Conservation (phyloP, 2,888 invertebrate genomes). For the Ethmia dodecea region DNA sequence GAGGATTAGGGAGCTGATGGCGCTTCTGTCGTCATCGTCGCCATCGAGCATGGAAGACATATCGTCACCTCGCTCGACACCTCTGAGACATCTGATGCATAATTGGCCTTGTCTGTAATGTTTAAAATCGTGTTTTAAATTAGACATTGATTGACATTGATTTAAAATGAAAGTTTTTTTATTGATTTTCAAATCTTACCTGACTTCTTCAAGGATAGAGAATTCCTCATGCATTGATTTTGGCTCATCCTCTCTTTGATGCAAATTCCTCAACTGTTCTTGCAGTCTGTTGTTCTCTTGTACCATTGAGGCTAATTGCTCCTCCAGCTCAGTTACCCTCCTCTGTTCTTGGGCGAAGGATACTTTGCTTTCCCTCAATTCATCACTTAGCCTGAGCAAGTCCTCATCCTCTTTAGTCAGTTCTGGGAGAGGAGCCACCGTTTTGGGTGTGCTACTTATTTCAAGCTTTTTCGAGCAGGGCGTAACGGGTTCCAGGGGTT, state of each 20-base stretch:
- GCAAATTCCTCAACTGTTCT: conserved; percentile 81
- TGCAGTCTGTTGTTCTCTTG: conserved; percentile 85
- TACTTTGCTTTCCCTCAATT: conserved; percentile 83
- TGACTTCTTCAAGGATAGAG: conserved; percentile 89
- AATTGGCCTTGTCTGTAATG: conserved; percentile 87
- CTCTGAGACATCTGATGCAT: conserved; percentile 87
- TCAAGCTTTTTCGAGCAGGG: conserved; percentile 38
- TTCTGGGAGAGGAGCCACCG: conserved; percentile 60
- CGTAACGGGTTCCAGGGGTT: conserved; percentile 31
- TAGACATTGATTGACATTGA: too few relatives aligned
- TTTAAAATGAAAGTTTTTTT: too few relatives aligned
- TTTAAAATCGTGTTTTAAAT: too few relatives aligned
- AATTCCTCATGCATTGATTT: conserved; percentile 91
- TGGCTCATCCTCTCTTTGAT: conserved; percentile 84
- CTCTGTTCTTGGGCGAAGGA: conserved; percentile 84
- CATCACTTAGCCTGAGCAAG: conserved; percentile 79
- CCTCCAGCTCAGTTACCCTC: conserved; percentile 85
- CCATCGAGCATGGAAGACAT: conserved; percentile 82
- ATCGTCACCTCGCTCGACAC: conserved; percentile 76
- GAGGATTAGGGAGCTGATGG: conserved; percentile 74
- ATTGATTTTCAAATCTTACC: conserved; percentile 75
- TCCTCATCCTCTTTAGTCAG: conserved; percentile 72
- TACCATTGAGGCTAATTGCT: conserved; percentile 83
- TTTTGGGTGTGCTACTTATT: conserved; percentile 52
- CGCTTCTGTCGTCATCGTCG: conserved; percentile 85